Base-by-base conservation (phyloP, 2,113 vertebrate genomes). In the Ciconia stormi region DNA sequence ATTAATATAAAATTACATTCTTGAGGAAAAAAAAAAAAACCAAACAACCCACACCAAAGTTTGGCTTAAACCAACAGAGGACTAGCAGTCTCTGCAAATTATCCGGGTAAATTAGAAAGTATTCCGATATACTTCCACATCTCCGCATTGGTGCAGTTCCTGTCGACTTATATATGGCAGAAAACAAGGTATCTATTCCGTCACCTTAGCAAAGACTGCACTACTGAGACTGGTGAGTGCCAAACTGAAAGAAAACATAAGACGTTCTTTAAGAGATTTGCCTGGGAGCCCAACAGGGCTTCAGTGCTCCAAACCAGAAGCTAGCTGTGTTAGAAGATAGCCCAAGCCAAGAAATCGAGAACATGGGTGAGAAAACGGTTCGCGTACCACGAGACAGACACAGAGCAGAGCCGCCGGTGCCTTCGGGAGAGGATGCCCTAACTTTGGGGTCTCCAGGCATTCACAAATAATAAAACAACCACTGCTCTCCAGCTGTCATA, bases 1-100 rank as follows among this genome's bases (percentile, higher is more conserved):
- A 95, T 87, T 84, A 70, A 80, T 66, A 73, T 42, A 73, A 85
- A 83, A 87, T 92, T 58, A 58, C 77, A 85, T 89, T 92, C 18
- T 26, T n/a, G 30, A 61, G 40, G 13, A 3, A 3, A 18, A 55
- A 44, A 40, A 29, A 21, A 61, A 19, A 62, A 55, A 50, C 8
- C 13, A 38, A 38, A 38, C 16, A 56, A 27, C 14, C 8, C 53
- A 69, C 73, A 13, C 3, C 1, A 9, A 92, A 91, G 44, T 81
- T 87, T 87, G 91, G 27, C 34, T 82, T 63, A 78, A 95, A 71
- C 55, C 77, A 85, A 87, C 65, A 79, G 89, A 95, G 73, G 49
- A 53, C 73, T 59, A 79, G 9, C 46, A 89, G 84, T 87, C 77
- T 91, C 82, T 79, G 11, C 53, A 91, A 89, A 92, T 92, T 91